phyloP scores from a whole-genome alignment of 2,113 vertebrate species.

The Lontra canadensis region DNA sequence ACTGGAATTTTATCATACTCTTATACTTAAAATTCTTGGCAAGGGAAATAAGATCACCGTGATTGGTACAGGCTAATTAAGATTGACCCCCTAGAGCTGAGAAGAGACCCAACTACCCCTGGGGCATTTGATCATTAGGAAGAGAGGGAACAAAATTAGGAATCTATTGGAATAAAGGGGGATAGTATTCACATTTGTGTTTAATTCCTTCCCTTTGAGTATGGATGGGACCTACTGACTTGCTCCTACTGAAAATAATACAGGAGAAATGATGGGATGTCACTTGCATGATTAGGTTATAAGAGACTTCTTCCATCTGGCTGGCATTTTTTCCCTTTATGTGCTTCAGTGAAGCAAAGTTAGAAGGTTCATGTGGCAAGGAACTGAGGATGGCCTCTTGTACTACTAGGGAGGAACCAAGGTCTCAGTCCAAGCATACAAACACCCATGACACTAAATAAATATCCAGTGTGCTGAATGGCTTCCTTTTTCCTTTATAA shows the following conservation, averaged over 20 bases:
- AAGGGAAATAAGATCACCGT: not conserved
- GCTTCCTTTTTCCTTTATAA: conserved; percentile 2
- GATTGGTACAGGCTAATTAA: not conserved
- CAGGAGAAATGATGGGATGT: not conserved
- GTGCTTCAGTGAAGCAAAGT: not conserved
- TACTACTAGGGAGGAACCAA: not conserved
- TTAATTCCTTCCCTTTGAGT: not conserved
- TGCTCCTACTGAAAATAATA: not conserved
- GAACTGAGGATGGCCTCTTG: not conserved
- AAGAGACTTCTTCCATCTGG: not conserved
- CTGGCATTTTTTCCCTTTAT: not conserved
- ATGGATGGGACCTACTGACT: not conserved
- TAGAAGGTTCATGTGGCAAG: not conserved
- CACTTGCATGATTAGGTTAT: not conserved
- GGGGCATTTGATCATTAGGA: not conserved
- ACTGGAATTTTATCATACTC: not conserved
- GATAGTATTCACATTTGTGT: not conserved
- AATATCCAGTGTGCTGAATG: not conserved
- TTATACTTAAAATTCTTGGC: not conserved
- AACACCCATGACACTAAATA: not conserved
- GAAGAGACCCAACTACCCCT: not conserved
- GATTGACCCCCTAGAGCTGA: not conserved
- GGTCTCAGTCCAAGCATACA: not conserved
- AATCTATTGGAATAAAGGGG: not conserved
- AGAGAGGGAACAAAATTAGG: not conserved